phyloP scores from a whole-genome alignment of 2,113 vertebrate species.

The Aegithalos caudatus region DNA sequence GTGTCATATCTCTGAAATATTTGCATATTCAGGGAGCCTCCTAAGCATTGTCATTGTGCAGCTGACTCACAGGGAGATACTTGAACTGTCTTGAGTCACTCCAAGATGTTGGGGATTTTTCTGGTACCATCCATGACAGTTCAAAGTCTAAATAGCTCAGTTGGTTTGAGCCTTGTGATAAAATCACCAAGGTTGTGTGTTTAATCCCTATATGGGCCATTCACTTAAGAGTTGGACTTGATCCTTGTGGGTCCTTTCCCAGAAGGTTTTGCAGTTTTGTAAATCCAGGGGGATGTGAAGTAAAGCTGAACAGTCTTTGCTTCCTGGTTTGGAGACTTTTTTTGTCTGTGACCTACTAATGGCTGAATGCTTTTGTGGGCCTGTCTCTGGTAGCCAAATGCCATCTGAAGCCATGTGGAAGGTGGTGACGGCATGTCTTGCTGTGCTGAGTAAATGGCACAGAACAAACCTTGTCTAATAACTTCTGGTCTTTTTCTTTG shows the following conservation, averaged over 20 bases:
- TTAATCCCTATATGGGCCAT: background rate
- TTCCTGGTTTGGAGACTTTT: background rate
- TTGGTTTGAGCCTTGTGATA: background rate
- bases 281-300: background rate
- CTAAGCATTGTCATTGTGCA: background rate
- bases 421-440: fast-evolving
- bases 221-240: background rate
- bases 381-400: background rate
- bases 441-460: background rate
- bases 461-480: background rate
- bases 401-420: background rate
- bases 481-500: background rate
- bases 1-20: background rate
- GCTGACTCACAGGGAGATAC: background rate
- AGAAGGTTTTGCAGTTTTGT: background rate
- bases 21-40: background rate
- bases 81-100: background rate
- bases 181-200: background rate
- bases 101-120: fast-evolving
- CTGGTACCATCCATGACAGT: fast-evolving
- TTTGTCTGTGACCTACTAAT: background rate
- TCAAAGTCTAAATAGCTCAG: background rate
- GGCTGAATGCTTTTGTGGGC: background rate
- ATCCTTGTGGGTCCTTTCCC: background rate
- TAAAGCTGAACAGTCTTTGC: background rate